Evolutionary conservation across 2,888 invertebrate species (phyloP), one percentile per base, ranked within the genome.

Genomic region (Ophion ventricosus): DNA sequence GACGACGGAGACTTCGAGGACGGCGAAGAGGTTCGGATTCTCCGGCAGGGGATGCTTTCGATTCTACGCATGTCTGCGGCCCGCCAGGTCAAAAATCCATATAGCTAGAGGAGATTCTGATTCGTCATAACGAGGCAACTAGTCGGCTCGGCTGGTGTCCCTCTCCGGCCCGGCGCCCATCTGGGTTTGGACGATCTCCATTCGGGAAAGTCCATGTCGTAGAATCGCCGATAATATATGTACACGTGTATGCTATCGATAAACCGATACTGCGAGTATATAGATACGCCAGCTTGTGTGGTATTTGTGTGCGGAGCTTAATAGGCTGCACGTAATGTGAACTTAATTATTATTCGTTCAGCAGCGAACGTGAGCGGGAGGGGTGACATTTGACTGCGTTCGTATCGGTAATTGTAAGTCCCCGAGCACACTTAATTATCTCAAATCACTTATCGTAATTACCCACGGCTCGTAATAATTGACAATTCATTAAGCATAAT

Each of bases 71-170:
- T 84, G 84, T 84, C 84, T 82, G 84, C 84, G 79, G 82, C 82
- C 84, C 84, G 84, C 84, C 84, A 84, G 84, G 82, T 84, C 84
- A 84, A 84, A 84, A 84, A 84, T 84, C 84, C 84, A 84, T 84
- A 84, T 84, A 84, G 84, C 84, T 82, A 84, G 79, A 82, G 84
- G 79, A 82, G 84, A 82, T 79, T 84, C 82, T 82, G 84, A 84
- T 84, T 84, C 84, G 84, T 84, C 82, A 84, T 84, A 82, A 84
- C 84, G 82, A 84, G 84, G 79, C 84, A 82, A 82, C 78, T 84
- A 84, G 82, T 82, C 75, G 79, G 82, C 82, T 78, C 79, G 82
- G 72, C 75, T 80, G 57, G 57, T 57, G 20, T 73, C 69, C 40
- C 43, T 40, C 67, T 40, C 64, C 70, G 0, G 49, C 70, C 54